phyloP scores from a whole-genome alignment of 2,888 invertebrate genomes.

The Cheilosia pagana region DNA sequence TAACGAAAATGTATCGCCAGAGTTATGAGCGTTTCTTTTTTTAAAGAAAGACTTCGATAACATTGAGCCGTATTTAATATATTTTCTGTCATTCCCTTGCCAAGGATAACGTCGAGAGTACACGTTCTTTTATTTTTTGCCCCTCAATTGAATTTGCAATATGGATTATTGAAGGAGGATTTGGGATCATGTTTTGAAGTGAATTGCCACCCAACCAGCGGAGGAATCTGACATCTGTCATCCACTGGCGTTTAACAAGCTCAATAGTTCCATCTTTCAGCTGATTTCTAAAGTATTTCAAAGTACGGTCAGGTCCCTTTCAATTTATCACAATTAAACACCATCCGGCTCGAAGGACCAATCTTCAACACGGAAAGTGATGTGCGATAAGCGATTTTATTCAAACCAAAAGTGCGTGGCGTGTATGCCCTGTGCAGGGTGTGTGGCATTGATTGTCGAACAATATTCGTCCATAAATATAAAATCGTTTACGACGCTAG shows the following conservation, averaged over 20 bases:
- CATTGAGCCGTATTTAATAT: slow-evolving; percentile 43
- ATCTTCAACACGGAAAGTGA: neutral
- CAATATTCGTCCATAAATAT: slow-evolving; percentile 33
- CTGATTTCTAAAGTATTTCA: slow-evolving; percentile 37
- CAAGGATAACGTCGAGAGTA: neutral
- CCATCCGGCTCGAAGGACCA: slow-evolving; percentile 15
- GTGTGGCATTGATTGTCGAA: slow-evolving; percentile 23
- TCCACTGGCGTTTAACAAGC: slow-evolving; percentile 11
- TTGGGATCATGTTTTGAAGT: slow-evolving; percentile 1
- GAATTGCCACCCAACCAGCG: neutral
- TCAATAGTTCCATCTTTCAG: slow-evolving; percentile 27
- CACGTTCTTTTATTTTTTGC: neutral
- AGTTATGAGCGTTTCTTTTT: slow-evolving; percentile 44
- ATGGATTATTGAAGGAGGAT: slow-evolving; percentile 31
- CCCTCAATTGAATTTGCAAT: neutral
- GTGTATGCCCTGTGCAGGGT: neutral
- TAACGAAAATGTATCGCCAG: slow-evolving; percentile 37
- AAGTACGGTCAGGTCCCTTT: slow-evolving; percentile 5
- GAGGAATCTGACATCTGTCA: slow-evolving; percentile 20
- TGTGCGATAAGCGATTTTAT: neutral
- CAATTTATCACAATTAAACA: neutral
- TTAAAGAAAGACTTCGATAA: slow-evolving; percentile 10
- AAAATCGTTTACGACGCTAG: slow-evolving; percentile 21
- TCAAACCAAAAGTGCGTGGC: neutral
- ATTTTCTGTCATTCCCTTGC: neutral